Evolutionary conservation across 1,140 invertebrate genomes (phyloP).

Genomic region (Drosophila tropicalis): DNA sequence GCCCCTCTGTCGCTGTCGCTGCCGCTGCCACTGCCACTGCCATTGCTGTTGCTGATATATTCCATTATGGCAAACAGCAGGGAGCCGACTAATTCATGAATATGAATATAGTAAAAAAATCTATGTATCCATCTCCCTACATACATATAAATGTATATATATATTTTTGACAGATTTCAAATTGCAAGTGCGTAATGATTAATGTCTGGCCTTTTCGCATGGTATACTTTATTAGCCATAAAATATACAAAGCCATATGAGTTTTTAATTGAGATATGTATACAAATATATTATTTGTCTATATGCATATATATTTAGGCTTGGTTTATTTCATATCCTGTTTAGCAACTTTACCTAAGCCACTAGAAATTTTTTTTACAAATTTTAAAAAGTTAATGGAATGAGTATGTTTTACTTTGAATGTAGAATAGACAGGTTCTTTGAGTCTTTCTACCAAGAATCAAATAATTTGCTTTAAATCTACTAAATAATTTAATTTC

Average conservation of each 20-base stretch:
- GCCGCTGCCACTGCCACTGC: conserved; percentile 13
- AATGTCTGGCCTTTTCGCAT: conserved; percentile 31
- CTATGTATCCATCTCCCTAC: background rate
- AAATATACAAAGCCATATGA: background rate
- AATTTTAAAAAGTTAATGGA: no score
- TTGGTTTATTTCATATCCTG: background rate
- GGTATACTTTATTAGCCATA: conserved; percentile 2
- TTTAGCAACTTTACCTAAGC: background rate
- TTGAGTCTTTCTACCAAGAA: no score
- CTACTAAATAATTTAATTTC: no score
- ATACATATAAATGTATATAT: conserved; percentile 8
- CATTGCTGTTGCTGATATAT: conserved; percentile 36
- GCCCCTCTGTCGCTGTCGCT: background rate
- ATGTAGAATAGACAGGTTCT: no score
- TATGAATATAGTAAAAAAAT: conserved; percentile 25
- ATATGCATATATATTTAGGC: no score
- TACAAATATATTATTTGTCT: no score
- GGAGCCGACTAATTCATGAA: conserved; percentile 34
- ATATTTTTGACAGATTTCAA: conserved; percentile 27
- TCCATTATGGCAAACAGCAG: conserved; percentile 70
- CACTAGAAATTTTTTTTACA: no score
- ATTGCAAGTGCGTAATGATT: conserved; percentile 62
- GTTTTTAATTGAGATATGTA: conserved; percentile 1
- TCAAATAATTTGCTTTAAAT: no score
- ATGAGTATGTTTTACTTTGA: no score